phyloP scores from a whole-genome alignment of 2,797 vertebrate genomes.

The Prionace glauca region DNA sequence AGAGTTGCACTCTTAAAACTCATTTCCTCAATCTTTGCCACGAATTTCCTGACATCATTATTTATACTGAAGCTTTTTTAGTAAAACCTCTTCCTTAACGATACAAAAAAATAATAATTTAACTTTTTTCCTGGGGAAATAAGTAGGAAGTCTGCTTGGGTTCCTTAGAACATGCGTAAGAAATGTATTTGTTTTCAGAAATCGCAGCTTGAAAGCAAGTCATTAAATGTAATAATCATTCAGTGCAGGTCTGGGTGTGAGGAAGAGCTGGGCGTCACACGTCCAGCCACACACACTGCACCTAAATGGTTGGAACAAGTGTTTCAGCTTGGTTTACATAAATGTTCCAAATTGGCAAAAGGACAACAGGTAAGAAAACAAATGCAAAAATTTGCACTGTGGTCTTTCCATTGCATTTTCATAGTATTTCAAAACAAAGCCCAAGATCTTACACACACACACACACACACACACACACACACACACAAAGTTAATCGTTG shows the following conservation, averaged over 20 bases:
- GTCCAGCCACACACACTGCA: neutral
- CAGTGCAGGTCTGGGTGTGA: slow-evolving; percentile 3
- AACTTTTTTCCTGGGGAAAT: slow-evolving; percentile 36
- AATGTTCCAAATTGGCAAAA: slow-evolving; percentile 22
- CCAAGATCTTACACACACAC: neutral
- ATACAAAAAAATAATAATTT: slow-evolving; percentile 28
- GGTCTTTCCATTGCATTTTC: slow-evolving; percentile 18
- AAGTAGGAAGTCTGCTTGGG: slow-evolving; percentile 39
- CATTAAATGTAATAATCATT: slow-evolving; percentile 29
- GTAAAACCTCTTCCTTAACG: slow-evolving; percentile 28
- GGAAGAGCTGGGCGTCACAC: slow-evolving; percentile 30
- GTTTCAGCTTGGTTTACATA: slow-evolving; percentile 1
- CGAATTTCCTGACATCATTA: slow-evolving; percentile 46
- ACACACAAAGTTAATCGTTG: neutral
- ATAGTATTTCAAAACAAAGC: neutral
- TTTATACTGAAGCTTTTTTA: slow-evolving; percentile 35
- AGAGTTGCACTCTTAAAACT: slow-evolving; percentile 48
- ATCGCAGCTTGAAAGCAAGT: slow-evolving; percentile 25
- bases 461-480: no score
- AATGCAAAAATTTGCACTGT: neutral
- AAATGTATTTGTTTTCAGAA: slow-evolving; percentile 31
- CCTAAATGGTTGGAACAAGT: neutral
- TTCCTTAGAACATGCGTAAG: slow-evolving; percentile 38
- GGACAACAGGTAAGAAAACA: slow-evolving; percentile 27
- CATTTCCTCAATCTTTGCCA: slow-evolving; percentile 49